Conservation (phyloP, 2,797 vertebrate genomes). For the Lutjanus campechanus region DNA sequence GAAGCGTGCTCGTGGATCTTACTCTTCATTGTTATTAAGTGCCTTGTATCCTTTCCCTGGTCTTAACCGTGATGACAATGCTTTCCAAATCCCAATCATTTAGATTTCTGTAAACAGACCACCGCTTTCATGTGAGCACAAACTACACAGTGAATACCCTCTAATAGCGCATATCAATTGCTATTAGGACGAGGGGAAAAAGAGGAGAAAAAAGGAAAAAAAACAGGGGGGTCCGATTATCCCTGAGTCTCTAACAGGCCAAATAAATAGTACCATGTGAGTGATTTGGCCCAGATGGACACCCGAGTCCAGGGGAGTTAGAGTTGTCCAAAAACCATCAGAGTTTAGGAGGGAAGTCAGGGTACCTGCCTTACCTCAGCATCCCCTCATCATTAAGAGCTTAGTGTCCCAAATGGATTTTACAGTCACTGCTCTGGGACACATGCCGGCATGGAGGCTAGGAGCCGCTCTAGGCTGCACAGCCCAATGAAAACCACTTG, state of each 20-base stretch:
- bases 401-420: slow-evolving; percentile 83
- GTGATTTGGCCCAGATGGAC: slow-evolving; percentile 82
- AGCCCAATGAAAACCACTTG: slow-evolving; percentile 75
- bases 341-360: slow-evolving; percentile 68
- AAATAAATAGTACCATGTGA: slow-evolving; percentile 85
- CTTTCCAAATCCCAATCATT: slow-evolving; percentile 83
- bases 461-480: slow-evolving; percentile 51
- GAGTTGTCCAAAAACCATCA: slow-evolving; percentile 74
- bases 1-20: slow-evolving; percentile 68
- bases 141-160: slow-evolving; percentile 81
- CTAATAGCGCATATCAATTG: slow-evolving; percentile 85
- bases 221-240: slow-evolving; percentile 73
- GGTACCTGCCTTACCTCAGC: slow-evolving; percentile 80
- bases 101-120: slow-evolving; percentile 81
- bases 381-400: slow-evolving; percentile 80
- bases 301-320: slow-evolving; percentile 69
- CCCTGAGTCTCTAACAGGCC: slow-evolving; percentile 77
- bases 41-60: slow-evolving; percentile 70
- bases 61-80: slow-evolving; percentile 80
- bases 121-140: slow-evolving; percentile 77
- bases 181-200: slow-evolving; percentile 73
- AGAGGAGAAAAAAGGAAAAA: slow-evolving; percentile 26
- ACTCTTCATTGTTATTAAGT: slow-evolving; percentile 78
- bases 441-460: slow-evolving; percentile 45
- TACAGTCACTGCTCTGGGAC: slow-evolving; percentile 73